Base-by-base conservation (phyloP, 2,797 vertebrate species). In the Pithecia hirsuta region DNA sequence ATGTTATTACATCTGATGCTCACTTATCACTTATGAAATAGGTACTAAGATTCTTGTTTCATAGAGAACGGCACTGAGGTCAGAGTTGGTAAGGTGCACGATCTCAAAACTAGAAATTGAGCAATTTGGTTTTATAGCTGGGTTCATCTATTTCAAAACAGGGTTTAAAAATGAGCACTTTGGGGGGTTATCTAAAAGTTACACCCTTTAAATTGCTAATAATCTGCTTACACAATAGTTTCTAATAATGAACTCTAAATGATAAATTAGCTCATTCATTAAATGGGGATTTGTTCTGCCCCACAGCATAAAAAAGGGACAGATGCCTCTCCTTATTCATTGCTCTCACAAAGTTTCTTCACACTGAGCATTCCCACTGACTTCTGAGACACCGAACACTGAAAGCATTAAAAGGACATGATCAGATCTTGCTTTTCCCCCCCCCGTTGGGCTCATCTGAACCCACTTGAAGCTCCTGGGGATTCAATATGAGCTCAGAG, bases 251-350 rank as follows among this genome's bases (percentile, higher is more conserved):
- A 98, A 48, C 26, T 91, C 28, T n/a, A 46, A 94, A 85, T 97
- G 96, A 95, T 83, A 87, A 97, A 97, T 97, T 87, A 95, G 64
- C 91, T 90, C 93, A 95, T 97, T 96, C 50, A 90, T 98, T 97
- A 90, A 41, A 24, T 6, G 46, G 48, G n/a, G 61, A n/a, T 91
- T 95, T 13, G 7, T 55, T 88, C 83, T 96, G 96, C 83, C 89
- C 95, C 52, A 28, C 46, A 81, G 13, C 33, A 28, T 44, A 84
- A 39, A 75, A 85, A 70, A 26, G 46, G 80, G 36, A 74, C 78
- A 96, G 93, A 95, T n/a, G 46, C 12, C 36, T 46, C 30, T 93
- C 46, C 76, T 95, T 67, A 36, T 75, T 92, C 97, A 74, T 41
- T 33, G 52, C 67, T 96, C 57, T 67, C 86, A 84, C 67, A 82